Base-by-base conservation (phyloP, 1,140 invertebrate genomes). In the Temnothorax curvispinosus region DNA sequence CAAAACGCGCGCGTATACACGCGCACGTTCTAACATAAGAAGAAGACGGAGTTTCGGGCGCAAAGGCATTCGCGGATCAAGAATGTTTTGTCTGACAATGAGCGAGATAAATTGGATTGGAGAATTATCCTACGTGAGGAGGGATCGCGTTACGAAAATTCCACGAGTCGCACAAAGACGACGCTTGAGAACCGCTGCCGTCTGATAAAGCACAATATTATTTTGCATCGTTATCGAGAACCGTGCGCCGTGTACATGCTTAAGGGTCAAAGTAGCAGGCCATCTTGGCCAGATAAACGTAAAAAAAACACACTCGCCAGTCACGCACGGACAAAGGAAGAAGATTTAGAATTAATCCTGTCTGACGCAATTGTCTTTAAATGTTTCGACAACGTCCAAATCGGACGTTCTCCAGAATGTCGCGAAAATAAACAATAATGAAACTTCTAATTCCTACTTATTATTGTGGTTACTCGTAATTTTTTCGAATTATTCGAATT, bases 261-360 rank as follows among this genome's bases (percentile, higher is more conserved):
- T 81, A 88, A 85, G 88, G 90, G 90, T 91, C 90, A 91, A 81
- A 91, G 60, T 85, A 88, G 27, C 87, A 91, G 85, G 85, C 89
- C 85, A 88, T 89, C 90, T 91, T 88, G 64, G 56, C 27, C 60
- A 90, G 90, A 91, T 91, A 91, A 91, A 72, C 54, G 58, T 11
- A 89, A 87, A 89, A 89, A 87, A 82, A 87, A 84, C 21, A 89
- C 38, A 7, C 5, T 69, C 11, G 21, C 41, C 9, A 84, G n/a
- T 18, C 41, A 56, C 13, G 47, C n/a, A 11, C 65, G 67, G 72
- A 89, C 69, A 84, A 75, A 74, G 80, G 7, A 62, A 8, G 27
- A 60, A 84, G 41, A 50, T 18, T 74, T 71, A n/a, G 32, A 64
- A 9, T 81, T 71, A 81, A 71, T 41, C 44, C 7, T 18, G 60